Evolutionary conservation across 2,113 vertebrate species (phyloP), one percentile per base, ranked within the genome.

Genomic region (Anseranas semipalmata): DNA sequence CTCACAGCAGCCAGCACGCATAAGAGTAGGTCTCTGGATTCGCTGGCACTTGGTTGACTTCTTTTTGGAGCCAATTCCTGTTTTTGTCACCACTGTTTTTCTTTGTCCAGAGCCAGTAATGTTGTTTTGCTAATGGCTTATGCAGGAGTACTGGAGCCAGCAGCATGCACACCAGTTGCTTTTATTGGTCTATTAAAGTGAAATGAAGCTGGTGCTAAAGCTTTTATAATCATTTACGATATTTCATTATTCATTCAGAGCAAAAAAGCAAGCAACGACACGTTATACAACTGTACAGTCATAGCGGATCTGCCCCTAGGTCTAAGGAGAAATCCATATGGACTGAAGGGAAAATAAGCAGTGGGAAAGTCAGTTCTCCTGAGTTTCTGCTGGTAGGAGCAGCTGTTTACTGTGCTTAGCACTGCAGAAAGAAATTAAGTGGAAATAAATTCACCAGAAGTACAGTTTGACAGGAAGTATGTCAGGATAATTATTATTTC

Each of bases 161-260:
- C 67, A 87, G 74, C 77, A 80, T 73, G 45, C 70, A 85, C 39
- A 62, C 77, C 79, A 46, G 71, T 74, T 97, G 90, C 84, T 96
- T 96, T 97, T 95, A 96, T 55, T 83, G 73, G 70, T 66, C 90
- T 93, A 90, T 92, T 92, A 96, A 96, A 94, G 91, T 87, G 94
- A 96, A 95, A 95, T 70, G 39, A 93, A 93, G 83, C 76, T 91
- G 67, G 85, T 91, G 76, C 35, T 96, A 91, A 96, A 96, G 93
- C 80, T 95, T 95, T 97, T 87, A 85, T 89, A 92, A 93, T 95
- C 66, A 70, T 83, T 92, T 85, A 80, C 77, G 80, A 73, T 93
- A 87, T 89, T 94, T 80, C 56, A 81, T 87, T 76, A 73, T 16
- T 59, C 82, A 90, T 67, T 94, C 70, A 89, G 90, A 65, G 76